Percentiles rank a stretch among this genome's conserved stretches.
Evolutionary conservation across 2,888 invertebrate species (phyloP).

Genomic region (Empis stercorea): DNA sequence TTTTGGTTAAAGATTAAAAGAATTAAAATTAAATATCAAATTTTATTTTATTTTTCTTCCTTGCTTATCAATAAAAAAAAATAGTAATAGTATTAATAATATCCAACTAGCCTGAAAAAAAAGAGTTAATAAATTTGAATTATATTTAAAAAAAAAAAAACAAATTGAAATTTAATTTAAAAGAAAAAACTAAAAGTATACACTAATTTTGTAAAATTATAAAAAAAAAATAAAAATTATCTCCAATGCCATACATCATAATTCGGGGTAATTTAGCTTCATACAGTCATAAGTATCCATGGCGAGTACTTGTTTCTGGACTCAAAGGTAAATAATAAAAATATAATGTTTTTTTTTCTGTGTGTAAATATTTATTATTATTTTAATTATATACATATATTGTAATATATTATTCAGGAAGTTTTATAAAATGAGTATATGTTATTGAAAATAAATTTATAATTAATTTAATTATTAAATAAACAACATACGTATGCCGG

Average conservation of each 20-base stretch:
- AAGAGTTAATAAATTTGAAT: too few relatives aligned
- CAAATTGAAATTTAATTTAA: too few relatives aligned
- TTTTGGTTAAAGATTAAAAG: too few relatives aligned
- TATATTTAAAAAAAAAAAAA: too few relatives aligned
- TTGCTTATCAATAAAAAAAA: constrained; percentile 1
- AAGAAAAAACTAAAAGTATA: background rate
- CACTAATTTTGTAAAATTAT: background rate
- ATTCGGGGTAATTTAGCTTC: constrained; percentile 79
- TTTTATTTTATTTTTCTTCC: constrained; percentile 1
- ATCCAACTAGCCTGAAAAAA: background rate
- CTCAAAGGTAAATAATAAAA: constrained; percentile 53
- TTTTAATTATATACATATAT: background rate
- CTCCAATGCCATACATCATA: constrained; percentile 76
- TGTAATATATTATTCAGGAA: too few relatives aligned
- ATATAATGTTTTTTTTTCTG: constrained; percentile 1
- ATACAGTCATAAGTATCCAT: constrained; percentile 74
- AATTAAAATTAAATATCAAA: background rate
- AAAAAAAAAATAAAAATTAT: constrained; percentile 13
- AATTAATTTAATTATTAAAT: too few relatives aligned
- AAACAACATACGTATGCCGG: too few relatives aligned
- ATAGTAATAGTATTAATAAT: too few relatives aligned
- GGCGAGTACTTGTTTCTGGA: constrained; percentile 77
- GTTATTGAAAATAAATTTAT: too few relatives aligned
- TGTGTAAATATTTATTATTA: constrained; percentile 5
- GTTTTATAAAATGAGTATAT: background rate